Evolutionary conservation across 2,888 invertebrate species (phyloP), one percentile per base, ranked within the genome.

Genomic region (Nephrocerus scutellatus): DNA sequence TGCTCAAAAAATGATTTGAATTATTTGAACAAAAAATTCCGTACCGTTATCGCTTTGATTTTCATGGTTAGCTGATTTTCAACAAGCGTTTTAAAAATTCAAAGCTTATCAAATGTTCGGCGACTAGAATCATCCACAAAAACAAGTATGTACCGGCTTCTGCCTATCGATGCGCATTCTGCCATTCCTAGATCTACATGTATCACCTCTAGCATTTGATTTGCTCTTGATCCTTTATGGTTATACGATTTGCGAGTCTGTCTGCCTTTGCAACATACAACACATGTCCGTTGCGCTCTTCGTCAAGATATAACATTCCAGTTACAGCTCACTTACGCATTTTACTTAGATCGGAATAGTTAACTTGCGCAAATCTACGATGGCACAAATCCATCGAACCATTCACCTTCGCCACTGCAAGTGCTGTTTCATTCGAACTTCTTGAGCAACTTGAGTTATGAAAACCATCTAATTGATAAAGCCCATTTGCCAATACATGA

Each of bases 1-100:
- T 22, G 7, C 8, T 23, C 18, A 8, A 35, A 30, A 6, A 24
- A 25, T 9, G n/a, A 20, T 15, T 35, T 6, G n/a, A 41, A 28
- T 2, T 37, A 6, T n/a, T 25, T 19, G 9, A 19, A 26, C 3
- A n/a, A 23, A 20, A 14, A 28, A 37, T 23, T 44, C 40, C n/a
- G 29, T 34, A 7, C 40, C 40, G 12, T 44, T 44, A 19, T 44
- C 40, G 10, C 39, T 26, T 44, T 28, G 7, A 28, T 28, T 28
- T 28, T 28, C 7, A 8, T 7, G 7, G 7, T 13, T 7, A 13
- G 9, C 29, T 39, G 42, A 12, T 22, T 42, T 39, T 39, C 42
- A 15, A 38, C 39, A 15, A 35, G 10, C 6, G n/a, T 20, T 21
- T 39, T 34, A 26, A 35, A 43, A 14, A 20, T 37, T 22, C 12